Base-by-base conservation (phyloP, 2,888 invertebrate species). In the Acrobasis repandana region DNA sequence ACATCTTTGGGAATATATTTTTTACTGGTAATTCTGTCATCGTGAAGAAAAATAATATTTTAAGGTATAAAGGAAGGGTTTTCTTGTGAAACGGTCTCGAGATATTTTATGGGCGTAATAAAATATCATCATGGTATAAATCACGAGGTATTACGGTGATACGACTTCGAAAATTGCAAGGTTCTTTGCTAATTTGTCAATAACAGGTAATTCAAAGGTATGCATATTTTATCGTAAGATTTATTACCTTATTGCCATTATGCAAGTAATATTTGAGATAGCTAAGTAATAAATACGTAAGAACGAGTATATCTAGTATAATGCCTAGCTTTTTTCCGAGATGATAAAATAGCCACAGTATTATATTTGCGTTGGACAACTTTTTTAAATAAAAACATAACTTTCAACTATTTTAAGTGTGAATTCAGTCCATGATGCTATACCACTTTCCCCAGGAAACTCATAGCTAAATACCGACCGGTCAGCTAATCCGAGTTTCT, bases 21-120 rank as follows among this genome's bases (percentile, higher is more conserved):
- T 79, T 75, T 72, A 67, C 67, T 67, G 66, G 74, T 69, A 78
- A 80, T 79, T 79, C 80, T 77, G 78, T 82, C 79, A 74, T 72
- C 74, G 73, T 67, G 71, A 67, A 69, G 76, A 70, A 76, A 77
- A 79, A 79, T 79, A 80, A 80, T 80, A 74, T 78, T 72, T 73
- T 69, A 69, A 72, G 69, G 76, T 72, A 78, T 75, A 79, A 80
- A 77, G 72, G 75, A 80, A 79, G 75, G 81, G 78, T 76, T 82
- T 78, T 69, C 76, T 75, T 70, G 68, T 74, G 75, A 75, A 75
- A 69, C 72, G 74, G 72, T 75, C 74, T 76, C 68, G 70, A 75
- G 77, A 81, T 86, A 77, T 79, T 88, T 88, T 86, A 89, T 85
- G 71, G 76, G 75, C 68, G 73, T 83, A 80, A 85, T 87, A 88